These are phyloP conservation scores for Anomalospiza imberbis DNA, from an alignment of 2,797 vertebrate species.

Conservation along the genomic window DNA sequence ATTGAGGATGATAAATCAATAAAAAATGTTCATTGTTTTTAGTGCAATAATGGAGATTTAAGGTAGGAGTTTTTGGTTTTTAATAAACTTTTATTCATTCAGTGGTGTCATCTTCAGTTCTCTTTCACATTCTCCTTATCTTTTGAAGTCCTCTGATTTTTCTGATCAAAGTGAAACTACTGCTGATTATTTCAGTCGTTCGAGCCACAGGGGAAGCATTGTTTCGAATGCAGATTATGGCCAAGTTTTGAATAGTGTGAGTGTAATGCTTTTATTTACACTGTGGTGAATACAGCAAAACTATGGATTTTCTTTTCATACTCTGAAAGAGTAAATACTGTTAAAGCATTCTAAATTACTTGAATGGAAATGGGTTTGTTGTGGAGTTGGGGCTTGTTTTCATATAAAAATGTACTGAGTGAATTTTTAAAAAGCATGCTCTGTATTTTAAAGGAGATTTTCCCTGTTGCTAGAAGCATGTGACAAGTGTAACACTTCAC, in stretches of 20 bases:
- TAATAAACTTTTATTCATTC: not conserved
- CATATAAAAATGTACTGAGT: not conserved
- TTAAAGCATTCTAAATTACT: not conserved
- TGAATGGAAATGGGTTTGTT: not conserved
- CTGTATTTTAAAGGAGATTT: not conserved
- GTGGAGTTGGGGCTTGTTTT: fast-evolving
- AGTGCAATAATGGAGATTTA: not conserved
- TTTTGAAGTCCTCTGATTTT: slow-evolving; percentile 85
- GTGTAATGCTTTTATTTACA: slow-evolving; percentile 67
- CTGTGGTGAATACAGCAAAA: not conserved
- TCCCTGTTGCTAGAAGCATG: not conserved
- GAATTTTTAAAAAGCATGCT: not conserved
- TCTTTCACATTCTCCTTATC: slow-evolving; percentile 36
- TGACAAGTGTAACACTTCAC: not conserved
- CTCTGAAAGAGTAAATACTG: not conserved
- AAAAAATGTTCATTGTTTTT: not conserved
- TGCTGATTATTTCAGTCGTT: slow-evolving; percentile 95
- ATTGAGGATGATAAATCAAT: not conserved
- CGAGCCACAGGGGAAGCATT: slow-evolving; percentile 89
- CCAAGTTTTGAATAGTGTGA: slow-evolving; percentile 88
- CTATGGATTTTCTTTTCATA: not conserved
- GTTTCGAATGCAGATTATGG: slow-evolving; percentile 90
- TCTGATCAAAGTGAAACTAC: slow-evolving; percentile 88
- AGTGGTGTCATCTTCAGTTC: not conserved
- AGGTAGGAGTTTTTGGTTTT: not conserved